Conservation (phyloP, 2,113 vertebrate species). For the Chaetops frenatus region DNA sequence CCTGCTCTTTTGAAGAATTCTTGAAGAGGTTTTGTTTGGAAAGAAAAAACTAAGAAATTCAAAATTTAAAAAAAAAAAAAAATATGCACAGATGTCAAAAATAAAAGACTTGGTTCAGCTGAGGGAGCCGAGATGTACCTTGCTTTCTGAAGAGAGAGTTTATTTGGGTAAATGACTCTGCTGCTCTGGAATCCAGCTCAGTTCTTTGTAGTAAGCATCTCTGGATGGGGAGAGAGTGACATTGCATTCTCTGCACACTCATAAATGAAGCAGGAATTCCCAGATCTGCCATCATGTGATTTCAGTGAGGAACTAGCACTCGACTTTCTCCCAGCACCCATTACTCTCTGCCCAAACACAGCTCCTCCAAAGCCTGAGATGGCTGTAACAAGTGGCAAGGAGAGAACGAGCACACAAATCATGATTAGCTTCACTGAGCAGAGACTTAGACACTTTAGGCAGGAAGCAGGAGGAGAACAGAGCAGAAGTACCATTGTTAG, state of each 20-base stretch:
- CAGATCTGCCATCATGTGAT: slow-evolving; percentile 64
- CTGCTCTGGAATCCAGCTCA: neutral
- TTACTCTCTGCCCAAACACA: slow-evolving; percentile 6
- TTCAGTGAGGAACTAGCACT: slow-evolving; percentile 41
- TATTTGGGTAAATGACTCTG: neutral
- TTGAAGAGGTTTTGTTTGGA: neutral
- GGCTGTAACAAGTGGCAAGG: neutral
- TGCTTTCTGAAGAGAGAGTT: neutral
- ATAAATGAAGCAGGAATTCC: slow-evolving; percentile 63
- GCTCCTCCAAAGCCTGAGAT: neutral
- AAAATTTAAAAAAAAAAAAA: neutral
- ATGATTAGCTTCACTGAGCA: neutral
- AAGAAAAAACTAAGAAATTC: neutral
- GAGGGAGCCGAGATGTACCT: neutral
- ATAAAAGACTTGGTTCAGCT: neutral
- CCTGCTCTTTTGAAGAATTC: slow-evolving; percentile 42
- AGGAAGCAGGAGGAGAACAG: neutral
- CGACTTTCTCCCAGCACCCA: neutral
- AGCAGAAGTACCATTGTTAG: neutral
- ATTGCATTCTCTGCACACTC: slow-evolving; percentile 18
- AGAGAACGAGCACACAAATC: neutral
- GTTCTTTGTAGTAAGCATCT: slow-evolving; percentile 37
- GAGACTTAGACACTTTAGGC: neutral
- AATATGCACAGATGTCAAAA: neutral
- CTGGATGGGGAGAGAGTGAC: slow-evolving; percentile 24